A percentile compares a stretch with the other conserved stretches of the same genome.
Evolutionary conservation across 2,113 vertebrate species (phyloP).

Genomic region (Riparia riparia): DNA sequence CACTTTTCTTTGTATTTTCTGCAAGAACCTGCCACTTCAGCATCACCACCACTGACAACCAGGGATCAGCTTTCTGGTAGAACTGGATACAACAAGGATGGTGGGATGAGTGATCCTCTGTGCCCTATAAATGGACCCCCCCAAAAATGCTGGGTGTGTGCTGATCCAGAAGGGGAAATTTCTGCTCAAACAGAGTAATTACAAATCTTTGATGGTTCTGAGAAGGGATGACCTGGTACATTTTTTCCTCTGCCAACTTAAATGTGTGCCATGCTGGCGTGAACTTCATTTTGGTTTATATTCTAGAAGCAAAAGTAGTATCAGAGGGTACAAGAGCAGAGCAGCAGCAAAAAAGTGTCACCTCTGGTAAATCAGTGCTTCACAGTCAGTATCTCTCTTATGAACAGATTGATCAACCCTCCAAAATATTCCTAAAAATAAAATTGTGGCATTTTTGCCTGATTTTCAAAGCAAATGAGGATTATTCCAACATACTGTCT

Average conservation of each 20-base stretch:
- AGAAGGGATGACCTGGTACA: background rate
- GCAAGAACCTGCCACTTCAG: background rate
- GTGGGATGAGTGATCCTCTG: rapidly evolving
- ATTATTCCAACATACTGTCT: background rate
- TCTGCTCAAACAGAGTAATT: background rate
- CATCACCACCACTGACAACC: background rate
- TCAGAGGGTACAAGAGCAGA: background rate
- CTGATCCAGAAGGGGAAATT: background rate
- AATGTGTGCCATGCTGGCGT: rapidly evolving
- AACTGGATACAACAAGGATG: background rate
- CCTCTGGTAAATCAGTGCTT: background rate
- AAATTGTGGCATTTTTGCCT: background rate
- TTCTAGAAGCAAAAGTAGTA: background rate
- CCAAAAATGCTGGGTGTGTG: background rate
- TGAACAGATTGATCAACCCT: background rate
- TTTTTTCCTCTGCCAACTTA: background rate
- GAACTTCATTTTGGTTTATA: background rate
- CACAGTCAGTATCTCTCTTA: background rate
- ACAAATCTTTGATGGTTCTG: background rate
- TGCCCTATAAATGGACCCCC: background rate
- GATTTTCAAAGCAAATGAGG: background rate
- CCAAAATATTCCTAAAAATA: background rate
- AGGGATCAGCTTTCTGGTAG: background rate
- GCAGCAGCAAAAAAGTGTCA: background rate
- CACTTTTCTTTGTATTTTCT: background rate